phyloP scores from a whole-genome alignment of 2,113 vertebrate species.

The Pituophis catenifer region DNA sequence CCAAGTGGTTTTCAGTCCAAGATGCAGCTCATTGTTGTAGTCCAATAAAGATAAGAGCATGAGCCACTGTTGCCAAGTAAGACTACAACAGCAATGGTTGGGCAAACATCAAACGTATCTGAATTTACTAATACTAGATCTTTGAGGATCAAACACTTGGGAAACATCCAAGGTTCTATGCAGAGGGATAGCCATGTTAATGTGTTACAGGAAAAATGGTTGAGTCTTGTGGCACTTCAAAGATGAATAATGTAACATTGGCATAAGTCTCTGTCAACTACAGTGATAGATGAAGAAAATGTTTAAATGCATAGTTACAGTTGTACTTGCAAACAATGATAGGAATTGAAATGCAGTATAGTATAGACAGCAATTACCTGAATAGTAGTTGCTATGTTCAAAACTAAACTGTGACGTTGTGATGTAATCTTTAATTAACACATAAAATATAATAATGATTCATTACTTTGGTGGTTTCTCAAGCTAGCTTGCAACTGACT shows the following conservation, averaged over 20 bases:
- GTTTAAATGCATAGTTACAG: background rate
- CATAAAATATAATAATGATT: background rate
- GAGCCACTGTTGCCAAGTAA: background rate
- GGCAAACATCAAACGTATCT: background rate
- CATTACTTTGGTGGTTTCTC: background rate
- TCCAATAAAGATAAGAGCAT: background rate
- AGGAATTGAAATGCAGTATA: background rate
- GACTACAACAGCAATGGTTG: background rate
- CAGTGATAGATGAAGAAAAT: background rate
- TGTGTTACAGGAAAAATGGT: background rate
- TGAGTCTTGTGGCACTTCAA: background rate
- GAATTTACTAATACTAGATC: background rate
- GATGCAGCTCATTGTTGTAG: background rate
- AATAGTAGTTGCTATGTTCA: background rate
- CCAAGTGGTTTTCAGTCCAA: background rate
- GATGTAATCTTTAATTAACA: background rate
- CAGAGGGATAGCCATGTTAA: background rate
- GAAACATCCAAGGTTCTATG: background rate
- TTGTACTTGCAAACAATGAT: background rate
- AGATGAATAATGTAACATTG: background rate
- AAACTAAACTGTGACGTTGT: background rate
- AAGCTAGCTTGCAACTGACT: background rate
- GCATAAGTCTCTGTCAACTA: background rate
- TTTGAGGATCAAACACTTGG: background rate
- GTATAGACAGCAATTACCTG: background rate